phyloP scores from a whole-genome alignment of 2,888 invertebrate species.

The Gortyna flavago region DNA sequence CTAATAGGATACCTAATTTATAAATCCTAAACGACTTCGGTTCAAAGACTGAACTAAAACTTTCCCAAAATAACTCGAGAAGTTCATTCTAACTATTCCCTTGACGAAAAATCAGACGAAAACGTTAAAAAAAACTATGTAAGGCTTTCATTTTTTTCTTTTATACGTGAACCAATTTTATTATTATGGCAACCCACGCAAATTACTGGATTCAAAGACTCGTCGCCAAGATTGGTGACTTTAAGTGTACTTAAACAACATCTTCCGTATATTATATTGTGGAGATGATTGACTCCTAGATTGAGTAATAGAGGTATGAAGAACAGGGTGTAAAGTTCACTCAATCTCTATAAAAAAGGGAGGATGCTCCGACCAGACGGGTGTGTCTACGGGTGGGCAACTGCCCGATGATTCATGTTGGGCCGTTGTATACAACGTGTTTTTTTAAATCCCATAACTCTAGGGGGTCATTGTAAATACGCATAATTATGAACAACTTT shows the following conservation, averaged over 20 bases:
- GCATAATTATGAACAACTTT: too few relatives aligned
- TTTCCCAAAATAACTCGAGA: neutral
- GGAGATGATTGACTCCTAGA: neutral
- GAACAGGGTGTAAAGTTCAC: too few relatives aligned
- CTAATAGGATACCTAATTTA: neutral
- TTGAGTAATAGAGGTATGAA: neutral
- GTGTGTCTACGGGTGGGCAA: too few relatives aligned
- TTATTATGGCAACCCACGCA: constrained; percentile 22
- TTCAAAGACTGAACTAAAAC: neutral
- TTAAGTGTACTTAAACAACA: neutral
- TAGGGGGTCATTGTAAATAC: too few relatives aligned
- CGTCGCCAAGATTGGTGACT: neutral
- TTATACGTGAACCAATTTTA: constrained; percentile 14
- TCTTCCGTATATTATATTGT: neutral
- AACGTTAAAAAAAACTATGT: constrained; percentile 27
- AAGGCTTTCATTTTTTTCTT: constrained; percentile 13
- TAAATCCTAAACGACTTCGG: neutral
- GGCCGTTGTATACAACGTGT: too few relatives aligned
- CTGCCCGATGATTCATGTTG: too few relatives aligned
- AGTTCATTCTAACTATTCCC: constrained; percentile 17
- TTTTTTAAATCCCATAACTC: too few relatives aligned
- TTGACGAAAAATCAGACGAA: neutral
- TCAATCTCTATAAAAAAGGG: too few relatives aligned
- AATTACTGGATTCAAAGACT: constrained; percentile 38
- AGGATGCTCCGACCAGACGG: too few relatives aligned